Conservation (phyloP, 2,888 invertebrate genomes). For the Craniophora ligustri region DNA sequence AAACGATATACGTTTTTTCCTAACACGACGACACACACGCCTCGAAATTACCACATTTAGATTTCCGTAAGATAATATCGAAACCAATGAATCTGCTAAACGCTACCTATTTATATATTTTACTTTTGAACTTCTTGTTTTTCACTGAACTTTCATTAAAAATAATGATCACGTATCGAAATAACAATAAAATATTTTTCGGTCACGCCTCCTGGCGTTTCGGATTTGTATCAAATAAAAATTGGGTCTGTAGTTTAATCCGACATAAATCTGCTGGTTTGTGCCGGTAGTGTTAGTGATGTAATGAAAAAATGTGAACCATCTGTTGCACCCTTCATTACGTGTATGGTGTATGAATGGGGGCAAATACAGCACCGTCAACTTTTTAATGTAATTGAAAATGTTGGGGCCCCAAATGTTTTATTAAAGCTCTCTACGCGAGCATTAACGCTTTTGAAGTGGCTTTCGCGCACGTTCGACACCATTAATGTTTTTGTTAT, state of each 20-base stretch:
- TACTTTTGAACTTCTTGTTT: constrained; percentile 34
- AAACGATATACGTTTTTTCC: constrained; percentile 70
- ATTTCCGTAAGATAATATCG: constrained; percentile 72
- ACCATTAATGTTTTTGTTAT: constrained; percentile 35
- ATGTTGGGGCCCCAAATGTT: constrained; percentile 81
- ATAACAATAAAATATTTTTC: constrained; percentile 77
- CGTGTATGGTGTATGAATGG: constrained; percentile 76
- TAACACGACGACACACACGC: constrained; percentile 73
- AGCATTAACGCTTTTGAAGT: constrained; percentile 69
- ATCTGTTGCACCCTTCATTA: constrained; percentile 88
- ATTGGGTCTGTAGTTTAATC: constrained; percentile 81
- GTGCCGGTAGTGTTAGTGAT: constrained; percentile 78
- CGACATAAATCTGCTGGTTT: constrained; percentile 83
- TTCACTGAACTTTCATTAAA: constrained; percentile 60
- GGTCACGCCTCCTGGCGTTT: constrained; percentile 80
- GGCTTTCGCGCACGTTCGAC: constrained; percentile 51
- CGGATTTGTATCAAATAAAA: constrained; percentile 83
- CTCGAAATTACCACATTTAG: constrained; percentile 79
- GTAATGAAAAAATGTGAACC: constrained; percentile 86
- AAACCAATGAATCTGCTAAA: constrained; percentile 68
- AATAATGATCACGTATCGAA: constrained; percentile 64
- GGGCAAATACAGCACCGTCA: constrained; percentile 79
- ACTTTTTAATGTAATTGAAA: constrained; percentile 88
- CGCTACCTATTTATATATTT: constrained; percentile 57
- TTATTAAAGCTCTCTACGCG: constrained; percentile 77